A percentile compares a stretch with the other conserved stretches of the same genome.
Conservation (phyloP, 2,797 vertebrate genomes). For the Poecile montanus region DNA sequence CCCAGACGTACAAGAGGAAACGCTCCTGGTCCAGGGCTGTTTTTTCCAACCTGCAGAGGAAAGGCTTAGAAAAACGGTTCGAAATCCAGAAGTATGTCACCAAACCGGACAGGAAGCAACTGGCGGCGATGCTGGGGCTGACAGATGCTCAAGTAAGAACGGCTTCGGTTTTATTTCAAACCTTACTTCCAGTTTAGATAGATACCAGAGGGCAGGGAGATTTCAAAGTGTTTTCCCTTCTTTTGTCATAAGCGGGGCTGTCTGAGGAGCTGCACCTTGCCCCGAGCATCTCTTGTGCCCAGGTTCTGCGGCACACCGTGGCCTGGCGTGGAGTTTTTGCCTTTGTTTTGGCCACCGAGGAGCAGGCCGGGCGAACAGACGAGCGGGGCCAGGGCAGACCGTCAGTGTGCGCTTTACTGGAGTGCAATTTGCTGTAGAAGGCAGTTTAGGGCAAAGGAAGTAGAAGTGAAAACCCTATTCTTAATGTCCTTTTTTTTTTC, state of each 20-base stretch:
- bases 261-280: not conserved
- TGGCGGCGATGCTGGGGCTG: conserved; percentile 96
- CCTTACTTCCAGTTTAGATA: not conserved
- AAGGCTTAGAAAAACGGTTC: conserved; percentile 96
- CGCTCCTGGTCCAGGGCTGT: conserved; percentile 97
- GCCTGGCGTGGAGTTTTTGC: fast-evolving
- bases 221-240: not conserved
- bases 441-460: conserved; percentile 61
- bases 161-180: not conserved
- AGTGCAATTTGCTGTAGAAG: conserved; percentile 17
- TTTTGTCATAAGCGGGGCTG: not conserved
- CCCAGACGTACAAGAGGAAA: conserved; percentile 97
- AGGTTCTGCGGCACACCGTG: fast-evolving
- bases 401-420: not conserved
- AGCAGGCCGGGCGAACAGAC: not conserved
- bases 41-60: conserved; percentile 97
- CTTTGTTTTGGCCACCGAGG: conserved; percentile 49
- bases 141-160: conserved; percentile 93
- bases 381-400: not conserved
- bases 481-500: not conserved
- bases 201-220: not conserved
- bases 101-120: conserved; percentile 96
- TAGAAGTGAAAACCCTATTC: conserved; percentile 32
- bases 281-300: not conserved
- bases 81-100: conserved; percentile 99